Evolutionary conservation across 2,113 vertebrate species (phyloP), one percentile per base, ranked within the genome.

Genomic region (Chionis minor): DNA sequence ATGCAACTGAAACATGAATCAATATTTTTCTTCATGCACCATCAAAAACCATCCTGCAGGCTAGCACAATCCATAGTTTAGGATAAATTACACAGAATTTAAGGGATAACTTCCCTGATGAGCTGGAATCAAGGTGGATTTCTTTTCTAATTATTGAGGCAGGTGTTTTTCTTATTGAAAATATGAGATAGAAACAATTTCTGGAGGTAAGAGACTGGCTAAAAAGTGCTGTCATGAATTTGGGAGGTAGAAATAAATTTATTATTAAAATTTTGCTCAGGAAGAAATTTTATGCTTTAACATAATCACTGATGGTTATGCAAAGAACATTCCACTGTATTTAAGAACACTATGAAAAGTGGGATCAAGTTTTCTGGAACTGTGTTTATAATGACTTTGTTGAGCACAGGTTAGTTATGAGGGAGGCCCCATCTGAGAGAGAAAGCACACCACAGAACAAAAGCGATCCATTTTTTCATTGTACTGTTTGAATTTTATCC

Each of bases 341-440:
- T 81, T 94, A 74, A 38, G 65, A 89, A 26, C 55, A 75, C 19
- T 74, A 61, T 54, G 78, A 81, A 75, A 93, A 75, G 27, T 49
- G 58, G 45, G 47, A 92, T 75, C 15, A 28, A 17, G 45, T 77
- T 94, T 93, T 91, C 84, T 92, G 55, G 65, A 92, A 45, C 45
- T 96, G 44, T 20, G 1, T 88, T 86, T 92, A 18, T 62, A 94
- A 65, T 55, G 66, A 73, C 44, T 79, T 77, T 62, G 40, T 84
- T 94, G 86, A 95, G 79, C 66, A 85, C 63, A 55, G 74, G 61
- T 82, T 89, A 96, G 85, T 92, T 94, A 71, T 67, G 65, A 96
- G 35, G n/a, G 81, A 84, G 86, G 66, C 89, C 83, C 45, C 75
- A 54, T 58, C 32, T 65, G 58, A 79, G 27, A 61, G 40, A 78